phyloP scores from a whole-genome alignment of 2,888 invertebrate species.

The Crioceris asparagi region DNA sequence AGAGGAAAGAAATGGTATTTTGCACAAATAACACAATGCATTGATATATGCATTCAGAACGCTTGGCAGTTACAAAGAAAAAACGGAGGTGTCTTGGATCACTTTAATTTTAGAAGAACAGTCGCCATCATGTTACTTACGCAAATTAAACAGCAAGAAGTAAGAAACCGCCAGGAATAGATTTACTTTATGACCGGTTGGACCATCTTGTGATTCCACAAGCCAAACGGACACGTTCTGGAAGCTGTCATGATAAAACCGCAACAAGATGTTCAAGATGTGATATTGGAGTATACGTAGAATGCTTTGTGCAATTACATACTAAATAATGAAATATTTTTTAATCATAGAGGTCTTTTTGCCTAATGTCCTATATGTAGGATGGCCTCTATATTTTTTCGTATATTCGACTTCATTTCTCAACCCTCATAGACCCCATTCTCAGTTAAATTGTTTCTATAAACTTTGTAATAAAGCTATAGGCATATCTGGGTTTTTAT shows the following conservation, averaged over 20 bases:
- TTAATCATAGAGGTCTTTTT: too few species aligned
- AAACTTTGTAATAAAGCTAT: too few species aligned
- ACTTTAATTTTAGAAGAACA: slow-evolving; percentile 18
- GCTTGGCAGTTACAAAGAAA: slow-evolving; percentile 21
- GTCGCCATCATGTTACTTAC: slow-evolving; percentile 14
- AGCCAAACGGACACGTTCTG: slow-evolving; percentile 8
- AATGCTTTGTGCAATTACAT: slow-evolving; percentile 7
- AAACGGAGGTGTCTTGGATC: slow-evolving; percentile 18
- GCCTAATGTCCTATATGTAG: too few species aligned
- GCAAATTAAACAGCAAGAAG: slow-evolving; percentile 5
- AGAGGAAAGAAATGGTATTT: too few species aligned
- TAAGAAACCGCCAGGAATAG: not conserved
- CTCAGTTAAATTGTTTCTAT: too few species aligned
- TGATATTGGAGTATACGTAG: slow-evolving; percentile 6
- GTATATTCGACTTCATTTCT: too few species aligned
- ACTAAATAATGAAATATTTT: slow-evolving; percentile 1
- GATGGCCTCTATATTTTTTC: too few species aligned
- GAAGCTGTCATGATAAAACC: slow-evolving; percentile 8
- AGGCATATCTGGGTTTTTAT: too few species aligned
- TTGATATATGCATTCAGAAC: slow-evolving; percentile 24
- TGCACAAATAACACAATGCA: slow-evolving; percentile 20
- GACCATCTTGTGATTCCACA: slow-evolving; percentile 8
- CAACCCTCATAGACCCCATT: too few species aligned
- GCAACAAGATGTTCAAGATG: slow-evolving; percentile 9
- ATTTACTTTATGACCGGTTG: slow-evolving; percentile 3